Evolutionary conservation across 2,113 vertebrate species (phyloP).

Genomic region (Polyodon spathula): DNA sequence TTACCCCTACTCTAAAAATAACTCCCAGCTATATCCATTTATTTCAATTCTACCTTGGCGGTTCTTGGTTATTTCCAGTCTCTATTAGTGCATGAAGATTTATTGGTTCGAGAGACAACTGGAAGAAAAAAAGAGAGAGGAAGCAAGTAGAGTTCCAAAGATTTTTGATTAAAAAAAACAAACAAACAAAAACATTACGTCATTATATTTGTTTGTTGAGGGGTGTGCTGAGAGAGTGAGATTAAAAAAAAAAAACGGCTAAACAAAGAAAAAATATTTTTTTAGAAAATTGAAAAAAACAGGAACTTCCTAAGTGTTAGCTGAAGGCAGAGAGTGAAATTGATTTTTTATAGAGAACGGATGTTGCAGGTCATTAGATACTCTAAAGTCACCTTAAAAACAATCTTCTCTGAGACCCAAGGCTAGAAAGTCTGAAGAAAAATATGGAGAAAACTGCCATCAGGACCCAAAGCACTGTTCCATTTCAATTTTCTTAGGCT

Average conservation of each 20-base stretch:
- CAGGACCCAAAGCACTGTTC: conserved; percentile 33
- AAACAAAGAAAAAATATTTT: background rate
- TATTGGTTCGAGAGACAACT: conserved; percentile 34
- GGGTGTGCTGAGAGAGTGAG: no score
- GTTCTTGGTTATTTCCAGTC: no score
- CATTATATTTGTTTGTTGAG: conserved; percentile 35
- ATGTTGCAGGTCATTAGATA: conserved; percentile 39
- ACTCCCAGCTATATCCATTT: no score
- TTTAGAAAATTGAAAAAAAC: background rate
- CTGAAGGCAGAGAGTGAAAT: conserved; percentile 34
- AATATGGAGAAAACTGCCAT: conserved; percentile 42
- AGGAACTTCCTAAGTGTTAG: conserved; percentile 24
- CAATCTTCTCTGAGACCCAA: conserved; percentile 35
- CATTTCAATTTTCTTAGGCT: conserved; percentile 31
- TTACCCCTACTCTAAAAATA: no score
- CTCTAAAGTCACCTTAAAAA: conserved; percentile 38
- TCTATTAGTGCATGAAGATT: no score
- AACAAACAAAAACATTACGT: conserved; percentile 23
- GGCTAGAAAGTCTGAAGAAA: conserved; percentile 36
- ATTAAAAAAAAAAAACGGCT: no score
- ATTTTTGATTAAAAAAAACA: conserved; percentile 30
- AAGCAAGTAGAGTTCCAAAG: conserved; percentile 44
- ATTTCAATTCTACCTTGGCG: no score
- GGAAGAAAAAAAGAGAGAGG: conserved; percentile 33
- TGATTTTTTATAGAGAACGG: conserved; percentile 38